Evolutionary conservation across 2,888 invertebrate genomes (phyloP).

Genomic region (Zhuqinia jingwanae): DNA sequence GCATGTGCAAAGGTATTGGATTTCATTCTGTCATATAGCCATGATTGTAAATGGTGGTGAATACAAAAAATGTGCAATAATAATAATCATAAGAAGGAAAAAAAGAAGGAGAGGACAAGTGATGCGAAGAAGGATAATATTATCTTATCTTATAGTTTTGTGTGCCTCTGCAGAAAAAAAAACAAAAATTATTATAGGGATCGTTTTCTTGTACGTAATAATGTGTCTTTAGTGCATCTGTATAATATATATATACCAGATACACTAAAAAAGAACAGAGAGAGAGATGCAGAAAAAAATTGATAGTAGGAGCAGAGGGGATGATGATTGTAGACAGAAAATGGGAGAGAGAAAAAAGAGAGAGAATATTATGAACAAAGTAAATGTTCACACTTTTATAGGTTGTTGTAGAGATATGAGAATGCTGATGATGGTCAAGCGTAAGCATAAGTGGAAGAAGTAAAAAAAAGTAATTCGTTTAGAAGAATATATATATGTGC

Average conservation of each 20-base stretch:
- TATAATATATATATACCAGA: no score
- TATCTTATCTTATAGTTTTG: constrained; percentile 55
- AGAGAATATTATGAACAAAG: constrained; percentile 26
- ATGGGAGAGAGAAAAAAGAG: not conserved
- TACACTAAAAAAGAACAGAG: not conserved
- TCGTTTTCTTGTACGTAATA: constrained; percentile 10
- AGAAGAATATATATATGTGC: not conserved
- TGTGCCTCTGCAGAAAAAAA: not conserved
- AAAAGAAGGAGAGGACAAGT: constrained; percentile 45
- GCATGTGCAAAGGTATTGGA: constrained; percentile 63
- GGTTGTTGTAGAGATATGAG: not conserved
- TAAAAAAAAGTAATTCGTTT: constrained; percentile 20
- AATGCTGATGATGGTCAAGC: constrained; percentile 28
- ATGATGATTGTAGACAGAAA: not conserved
- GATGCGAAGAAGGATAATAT: constrained; percentile 50
- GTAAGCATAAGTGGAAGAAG: not conserved
- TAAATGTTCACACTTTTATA: constrained; percentile 46
- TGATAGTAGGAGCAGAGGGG: not conserved
- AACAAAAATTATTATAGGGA: constrained; percentile 30
- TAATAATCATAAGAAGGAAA: no score
- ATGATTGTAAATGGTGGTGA: not conserved
- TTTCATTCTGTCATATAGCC: constrained; percentile 63
- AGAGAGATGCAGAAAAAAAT: constrained; percentile 14
- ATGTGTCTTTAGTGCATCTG: no score
- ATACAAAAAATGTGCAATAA: constrained; percentile 51